Base-by-base conservation (phyloP, 1,140 invertebrate genomes). In the Drosophila oshimai region DNA sequence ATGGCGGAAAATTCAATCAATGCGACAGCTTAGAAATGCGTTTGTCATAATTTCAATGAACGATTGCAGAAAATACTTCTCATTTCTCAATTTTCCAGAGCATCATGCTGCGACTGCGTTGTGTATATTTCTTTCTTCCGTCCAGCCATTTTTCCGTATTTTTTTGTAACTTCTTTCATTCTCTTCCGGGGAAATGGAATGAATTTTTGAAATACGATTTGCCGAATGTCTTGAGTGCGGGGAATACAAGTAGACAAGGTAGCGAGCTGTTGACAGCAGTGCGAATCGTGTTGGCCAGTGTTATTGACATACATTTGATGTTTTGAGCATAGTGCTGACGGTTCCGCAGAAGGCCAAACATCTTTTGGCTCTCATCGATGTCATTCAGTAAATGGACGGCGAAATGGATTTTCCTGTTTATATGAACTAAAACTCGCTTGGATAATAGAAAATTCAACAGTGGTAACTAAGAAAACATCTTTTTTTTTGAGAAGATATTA, bases 21-120 rank as follows among this genome's bases (percentile, higher is more conserved):
- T 58, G 77, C 83, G 76, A 74, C 68, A 74, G 76, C 81, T 87
- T 77, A 81, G 81, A 87, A 87, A 86, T 87, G 83, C 76, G 83
- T 87, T 86, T 86, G 76, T 87, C 83, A 86, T 86, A 86, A 86
- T 86, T 86, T 88, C 77, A 69, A 81, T 71, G 76, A 87, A 81
- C 67, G 68, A 81, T 87, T 76, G 81, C 76, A 74, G 41, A 81
- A 60, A 86, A 86, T 77, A 67, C 86, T 80, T 79, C 44, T 41
- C 80, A 79, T 79, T 84, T 86, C 50, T 55, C 71, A 68, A 47
- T 69, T 87, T 64, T 46, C 55, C 42, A 41, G 42, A 18, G 31
- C 55, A 72, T 26, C 51, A 57, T 36, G 37, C 62, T 71, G 50
- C 26, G 57, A 60, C 24, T 33, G 51, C 33, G 36, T 36, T 51